phyloP scores from a whole-genome alignment of 2,797 vertebrate species.

The Denticeps clupeoides region DNA sequence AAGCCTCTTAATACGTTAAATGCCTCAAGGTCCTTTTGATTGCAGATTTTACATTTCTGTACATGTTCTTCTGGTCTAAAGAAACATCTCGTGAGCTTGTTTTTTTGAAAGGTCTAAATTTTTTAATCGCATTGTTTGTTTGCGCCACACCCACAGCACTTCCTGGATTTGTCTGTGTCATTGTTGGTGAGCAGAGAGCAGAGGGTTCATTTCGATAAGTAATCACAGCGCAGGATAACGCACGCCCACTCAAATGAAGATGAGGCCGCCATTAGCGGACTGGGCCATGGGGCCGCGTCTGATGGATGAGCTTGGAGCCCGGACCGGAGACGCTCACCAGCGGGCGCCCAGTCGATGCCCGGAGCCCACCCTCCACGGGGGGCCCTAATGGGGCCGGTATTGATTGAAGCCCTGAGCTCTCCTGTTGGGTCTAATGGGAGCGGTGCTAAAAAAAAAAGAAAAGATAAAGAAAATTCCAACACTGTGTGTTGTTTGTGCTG shows the following conservation, averaged over 20 bases:
- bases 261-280: slow-evolving; percentile 10
- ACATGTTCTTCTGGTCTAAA: no score
- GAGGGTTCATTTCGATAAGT: slow-evolving; percentile 32
- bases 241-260: slow-evolving; percentile 21
- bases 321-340: slow-evolving; percentile 27
- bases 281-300: slow-evolving; percentile 12
- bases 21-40: no score
- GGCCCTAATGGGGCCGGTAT: slow-evolving; percentile 52
- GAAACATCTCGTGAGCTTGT: no score
- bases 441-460: slow-evolving; percentile 16
- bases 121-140: no score
- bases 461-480: not conserved
- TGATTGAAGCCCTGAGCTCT: slow-evolving; percentile 40
- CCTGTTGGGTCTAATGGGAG: slow-evolving; percentile 47
- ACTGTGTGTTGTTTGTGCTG: slow-evolving; percentile 14
- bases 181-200: no score
- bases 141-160: no score
- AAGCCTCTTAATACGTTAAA: no score
- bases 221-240: slow-evolving; percentile 32
- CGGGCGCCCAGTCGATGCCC: slow-evolving; percentile 39
- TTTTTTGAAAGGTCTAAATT: no score
- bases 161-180: no score
- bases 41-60: no score
- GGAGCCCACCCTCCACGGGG: slow-evolving; percentile 39
- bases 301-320: slow-evolving; percentile 19